Evolutionary conservation across 2,888 invertebrate genomes (phyloP).

Genomic region (Aleiodes leptofemur): DNA sequence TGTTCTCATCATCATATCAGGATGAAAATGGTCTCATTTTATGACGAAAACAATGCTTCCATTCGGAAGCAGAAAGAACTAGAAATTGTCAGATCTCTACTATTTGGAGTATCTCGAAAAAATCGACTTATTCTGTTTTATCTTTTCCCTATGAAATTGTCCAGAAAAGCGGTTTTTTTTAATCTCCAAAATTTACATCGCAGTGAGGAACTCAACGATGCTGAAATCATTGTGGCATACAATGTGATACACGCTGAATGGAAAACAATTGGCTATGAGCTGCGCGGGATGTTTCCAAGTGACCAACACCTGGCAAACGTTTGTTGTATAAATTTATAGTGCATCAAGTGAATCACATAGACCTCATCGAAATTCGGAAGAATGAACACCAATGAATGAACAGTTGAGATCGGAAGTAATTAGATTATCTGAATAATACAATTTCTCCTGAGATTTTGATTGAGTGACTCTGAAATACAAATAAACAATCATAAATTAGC

Average conservation of each 20-base stretch:
- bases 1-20: too few species aligned
- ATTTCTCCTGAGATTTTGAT: conserved; percentile 2
- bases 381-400: conserved; percentile 64
- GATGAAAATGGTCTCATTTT: too few species aligned
- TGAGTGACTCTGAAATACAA: background rate
- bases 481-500: background rate
- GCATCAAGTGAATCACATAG: conserved; percentile 16
- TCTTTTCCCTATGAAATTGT: too few species aligned
- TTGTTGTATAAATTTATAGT: conserved; percentile 1
- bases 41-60: too few species aligned
- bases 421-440: conserved; percentile 53
- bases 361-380: conserved; percentile 59
- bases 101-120: too few species aligned
- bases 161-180: too few species aligned
- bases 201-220: conserved; percentile 60
- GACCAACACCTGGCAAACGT: conserved; percentile 59
- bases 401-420: conserved; percentile 66
- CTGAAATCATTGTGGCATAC: conserved; percentile 35
- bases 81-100: too few species aligned
- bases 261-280: conserved; percentile 19
- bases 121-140: too few species aligned
- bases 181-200: conserved; percentile 59
- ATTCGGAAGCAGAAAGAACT: too few species aligned
- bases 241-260: conserved; percentile 45
- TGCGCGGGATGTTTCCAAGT: conserved; percentile 58